phyloP scores from a whole-genome alignment of 2,797 vertebrate genomes.

The Buphagus erythrorhynchus region DNA sequence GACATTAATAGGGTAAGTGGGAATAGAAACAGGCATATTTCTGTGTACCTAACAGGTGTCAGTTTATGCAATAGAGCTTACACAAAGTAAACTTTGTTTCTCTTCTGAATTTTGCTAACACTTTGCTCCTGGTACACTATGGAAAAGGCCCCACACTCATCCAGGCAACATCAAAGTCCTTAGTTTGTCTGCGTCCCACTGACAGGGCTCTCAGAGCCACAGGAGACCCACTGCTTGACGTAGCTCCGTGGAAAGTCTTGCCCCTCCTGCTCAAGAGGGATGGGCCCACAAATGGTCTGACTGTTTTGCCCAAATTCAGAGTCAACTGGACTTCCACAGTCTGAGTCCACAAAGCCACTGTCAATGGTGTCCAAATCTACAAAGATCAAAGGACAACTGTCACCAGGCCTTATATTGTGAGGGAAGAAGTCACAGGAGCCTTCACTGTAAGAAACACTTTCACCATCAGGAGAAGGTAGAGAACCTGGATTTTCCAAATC shows the following conservation, averaged over 20 bases:
- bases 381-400: constrained; percentile 82
- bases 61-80: not conserved
- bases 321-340: constrained; percentile 81
- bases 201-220: not conserved
- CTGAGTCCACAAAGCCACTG: constrained; percentile 88
- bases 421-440: constrained; percentile 72
- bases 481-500: constrained; percentile 45
- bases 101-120: not conserved
- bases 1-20: not conserved
- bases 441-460: constrained; percentile 76
- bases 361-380: constrained; percentile 93
- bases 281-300: not conserved
- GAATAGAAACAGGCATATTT: not conserved
- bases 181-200: not conserved
- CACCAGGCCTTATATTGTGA: constrained; percentile 76
- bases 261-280: not conserved
- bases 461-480: constrained; percentile 70
- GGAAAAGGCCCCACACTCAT: not conserved
- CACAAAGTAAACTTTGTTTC: not conserved
- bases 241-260: constrained; percentile 76
- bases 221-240: constrained; percentile 79
- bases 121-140: not conserved
- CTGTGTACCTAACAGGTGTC: not conserved
- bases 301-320: constrained; percentile 59
- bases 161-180: not conserved